A percentile compares a stretch with the other conserved stretches of the same genome.
These are phyloP conservation scores for Ferdinandea cuprea DNA, from an alignment of 2,888 invertebrate species.

Conservation along the genomic window DNA sequence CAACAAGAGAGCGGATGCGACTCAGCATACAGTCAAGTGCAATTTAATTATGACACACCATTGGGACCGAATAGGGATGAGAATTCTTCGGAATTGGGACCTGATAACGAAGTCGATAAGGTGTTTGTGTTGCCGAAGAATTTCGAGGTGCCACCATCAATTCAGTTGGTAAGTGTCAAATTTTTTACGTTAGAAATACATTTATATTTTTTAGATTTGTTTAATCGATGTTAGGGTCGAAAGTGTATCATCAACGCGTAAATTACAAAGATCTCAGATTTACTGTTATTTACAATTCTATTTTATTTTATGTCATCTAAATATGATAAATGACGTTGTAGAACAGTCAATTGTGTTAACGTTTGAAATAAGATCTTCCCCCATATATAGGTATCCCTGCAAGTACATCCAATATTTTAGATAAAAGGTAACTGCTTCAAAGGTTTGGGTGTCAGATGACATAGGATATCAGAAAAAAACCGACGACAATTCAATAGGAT, in stretches of 20 bases:
- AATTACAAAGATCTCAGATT: no score
- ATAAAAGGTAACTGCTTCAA: no score
- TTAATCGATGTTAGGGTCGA: slow-evolving; percentile 10
- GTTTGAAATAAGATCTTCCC: no score
- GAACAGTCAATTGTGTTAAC: no score
- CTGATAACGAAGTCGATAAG: slow-evolving; percentile 87
- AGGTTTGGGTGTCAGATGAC: no score
- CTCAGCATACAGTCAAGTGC: slow-evolving; percentile 87
- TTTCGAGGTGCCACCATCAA: slow-evolving; percentile 90
- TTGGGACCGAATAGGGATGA: slow-evolving; percentile 83
- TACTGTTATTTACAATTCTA: no score
- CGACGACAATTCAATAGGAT: no score
- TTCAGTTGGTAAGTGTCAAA: slow-evolving; percentile 86
- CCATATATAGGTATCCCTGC: no score
- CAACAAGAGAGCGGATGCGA: slow-evolving; percentile 87
- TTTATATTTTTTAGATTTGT: slow-evolving; percentile 4
- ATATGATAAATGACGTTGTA: no score
- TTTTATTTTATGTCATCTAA: no score
- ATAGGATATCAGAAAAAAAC: no score
- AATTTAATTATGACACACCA: slow-evolving; percentile 88
- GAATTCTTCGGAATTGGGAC: slow-evolving; percentile 76
- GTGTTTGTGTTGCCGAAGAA: slow-evolving; percentile 89
- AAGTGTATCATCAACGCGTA: slow-evolving; percentile 47
- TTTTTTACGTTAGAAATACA: background rate
- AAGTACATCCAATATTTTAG: no score